A percentile compares a stretch with the other conserved stretches of the same genome.
phyloP scores from a whole-genome alignment of 2,888 invertebrate species.

The Zygaena filipendulae region DNA sequence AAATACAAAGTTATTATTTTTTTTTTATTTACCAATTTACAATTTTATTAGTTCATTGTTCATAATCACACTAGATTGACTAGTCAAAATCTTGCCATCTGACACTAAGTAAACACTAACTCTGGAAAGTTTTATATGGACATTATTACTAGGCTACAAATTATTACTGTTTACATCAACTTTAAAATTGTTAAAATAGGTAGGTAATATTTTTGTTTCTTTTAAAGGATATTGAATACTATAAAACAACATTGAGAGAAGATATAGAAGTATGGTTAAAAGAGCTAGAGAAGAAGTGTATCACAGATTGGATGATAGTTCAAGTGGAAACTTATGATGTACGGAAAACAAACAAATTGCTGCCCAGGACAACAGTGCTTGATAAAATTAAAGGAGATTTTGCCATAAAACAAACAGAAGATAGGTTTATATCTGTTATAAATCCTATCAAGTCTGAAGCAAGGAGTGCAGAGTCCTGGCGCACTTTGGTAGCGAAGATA shows the following conservation, averaged over 20 bases:
- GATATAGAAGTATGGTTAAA: conserved; percentile 91
- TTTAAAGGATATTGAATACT: conserved; percentile 90
- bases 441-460: conserved; percentile 92
- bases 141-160: too few species aligned
- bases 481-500: conserved; percentile 83
- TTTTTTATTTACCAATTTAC: too few species aligned
- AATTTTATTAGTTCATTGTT: too few species aligned
- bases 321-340: conserved; percentile 93
- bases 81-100: too few species aligned
- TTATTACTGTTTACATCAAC: too few species aligned
- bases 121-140: too few species aligned
- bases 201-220: too few species aligned
- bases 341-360: conserved; percentile 89
- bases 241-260: conserved; percentile 88
- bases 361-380: conserved; percentile 91
- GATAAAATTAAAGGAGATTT: conserved; percentile 96
- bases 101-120: too few species aligned
- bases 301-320: conserved; percentile 94
- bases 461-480: conserved; percentile 91
- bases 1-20: too few species aligned
- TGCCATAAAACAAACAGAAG: conserved; percentile 84
- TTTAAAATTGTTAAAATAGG: too few species aligned
- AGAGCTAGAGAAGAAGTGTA: conserved; percentile 76
- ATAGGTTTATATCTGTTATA: conserved; percentile 88
- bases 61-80: too few species aligned